Conservation (phyloP, 1,140 invertebrate genomes). For the Matsumurasca onukii region DNA sequence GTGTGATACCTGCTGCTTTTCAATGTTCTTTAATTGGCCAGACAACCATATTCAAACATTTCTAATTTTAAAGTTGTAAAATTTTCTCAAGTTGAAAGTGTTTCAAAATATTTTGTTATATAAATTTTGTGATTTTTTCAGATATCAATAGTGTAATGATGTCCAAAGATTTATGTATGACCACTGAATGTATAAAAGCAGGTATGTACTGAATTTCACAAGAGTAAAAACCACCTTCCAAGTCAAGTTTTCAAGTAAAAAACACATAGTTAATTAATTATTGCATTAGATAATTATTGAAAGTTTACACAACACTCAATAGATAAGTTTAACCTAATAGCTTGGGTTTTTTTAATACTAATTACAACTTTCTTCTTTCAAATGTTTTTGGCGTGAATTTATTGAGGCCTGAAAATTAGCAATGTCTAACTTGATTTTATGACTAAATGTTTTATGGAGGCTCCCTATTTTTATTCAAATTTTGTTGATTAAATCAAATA, state of each 20-base stretch:
- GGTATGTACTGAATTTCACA: conserved; percentile 5
- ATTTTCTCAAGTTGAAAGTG: too few species aligned
- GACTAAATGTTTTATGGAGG: too few species aligned
- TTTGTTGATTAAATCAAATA: too few species aligned
- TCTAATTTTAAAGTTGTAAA: too few species aligned
- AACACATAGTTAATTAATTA: not conserved
- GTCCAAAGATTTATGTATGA: conserved; percentile 12
- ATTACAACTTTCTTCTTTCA: not conserved
- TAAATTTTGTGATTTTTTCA: too few species aligned
- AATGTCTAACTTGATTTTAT: too few species aligned
- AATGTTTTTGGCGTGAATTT: not conserved
- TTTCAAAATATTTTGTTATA: too few species aligned
- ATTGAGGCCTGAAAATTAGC: too few species aligned
- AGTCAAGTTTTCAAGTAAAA: not conserved
- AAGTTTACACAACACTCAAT: not conserved
- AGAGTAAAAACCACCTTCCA: not conserved
- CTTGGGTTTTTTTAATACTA: not conserved
- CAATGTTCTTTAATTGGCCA: too few species aligned
- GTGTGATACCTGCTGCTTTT: too few species aligned
- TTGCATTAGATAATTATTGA: not conserved
- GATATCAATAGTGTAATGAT: not conserved
- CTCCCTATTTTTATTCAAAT: too few species aligned
- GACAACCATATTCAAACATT: too few species aligned
- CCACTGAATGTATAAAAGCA: conserved; percentile 21
- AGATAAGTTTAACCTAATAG: not conserved